Evolutionary conservation across 2,113 vertebrate species (phyloP), one percentile per base, ranked within the genome.

Genomic region (Thoracochromis brauschi): DNA sequence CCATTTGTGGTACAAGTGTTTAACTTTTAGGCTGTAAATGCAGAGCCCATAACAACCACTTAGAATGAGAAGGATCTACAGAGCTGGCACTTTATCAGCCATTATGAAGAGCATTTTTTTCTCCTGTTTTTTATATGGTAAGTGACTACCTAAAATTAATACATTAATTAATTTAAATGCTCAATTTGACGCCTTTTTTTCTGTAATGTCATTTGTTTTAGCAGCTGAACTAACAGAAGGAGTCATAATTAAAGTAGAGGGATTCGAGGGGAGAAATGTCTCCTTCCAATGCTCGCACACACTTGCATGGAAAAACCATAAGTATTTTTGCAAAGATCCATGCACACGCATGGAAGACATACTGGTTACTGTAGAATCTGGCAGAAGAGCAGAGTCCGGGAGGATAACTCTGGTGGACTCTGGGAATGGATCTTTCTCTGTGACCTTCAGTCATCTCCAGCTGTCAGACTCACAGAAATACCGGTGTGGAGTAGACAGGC

Each of bases 251-350:
- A 29, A 24, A 2, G 26, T 71, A 10, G 57, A 88, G 4, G 90
- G 85, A 60, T 12, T 81, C 1, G 88, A 90, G 14, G 45, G 92
- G 5, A 84, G 78, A 71, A 29, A 83, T 1, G 38, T 94, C 16
- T 85, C 87, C 2, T 87, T 95, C 63, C 7, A 3, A 3, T 94
- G 92, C 88, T 87, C 84, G 7, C 91, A 94, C 79, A 54, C 0
- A 4, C 1, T 84, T 3, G 95, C 94, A 1, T 0, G 0, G 2
- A 4, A 4, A 2, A 38, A 84, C 10, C 1, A 26, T 1, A 95
- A 95, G 71, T 95, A 95, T 87, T 11, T 95, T 29, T 95, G 95
- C 85, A 92, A 21, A 9, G 6, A 49, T 35, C n/a, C 51, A 3
- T 95, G 94, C 42, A 3, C 2, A 10, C 4, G 2, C 1, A 1